These are phyloP conservation scores for Enteromius radiatus DNA, from an alignment of 2,797 vertebrate species.

Conservation along the genomic window DNA sequence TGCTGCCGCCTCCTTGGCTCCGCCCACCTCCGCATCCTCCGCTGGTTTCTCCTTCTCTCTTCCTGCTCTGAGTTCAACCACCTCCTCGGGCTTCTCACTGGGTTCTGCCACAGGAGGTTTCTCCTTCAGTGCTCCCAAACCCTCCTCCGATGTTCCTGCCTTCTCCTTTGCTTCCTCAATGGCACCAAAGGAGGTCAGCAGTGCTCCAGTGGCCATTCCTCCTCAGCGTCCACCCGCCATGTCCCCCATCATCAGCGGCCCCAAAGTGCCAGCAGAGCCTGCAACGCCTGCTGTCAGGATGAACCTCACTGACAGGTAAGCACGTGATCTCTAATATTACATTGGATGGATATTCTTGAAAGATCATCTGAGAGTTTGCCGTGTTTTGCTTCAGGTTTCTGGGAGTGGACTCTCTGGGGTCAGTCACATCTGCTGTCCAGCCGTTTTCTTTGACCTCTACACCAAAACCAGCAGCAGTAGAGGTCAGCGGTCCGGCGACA, in stretches of 20 bases:
- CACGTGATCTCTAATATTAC: not conserved
- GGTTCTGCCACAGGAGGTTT: slow-evolving; percentile 58
- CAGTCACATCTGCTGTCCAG: slow-evolving; percentile 57
- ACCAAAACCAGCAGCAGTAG: slow-evolving; percentile 73
- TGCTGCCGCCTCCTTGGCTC: slow-evolving; percentile 8
- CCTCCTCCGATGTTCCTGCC: slow-evolving; percentile 66
- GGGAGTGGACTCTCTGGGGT: slow-evolving; percentile 72
- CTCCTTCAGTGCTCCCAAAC: slow-evolving; percentile 69
- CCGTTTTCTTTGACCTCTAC: slow-evolving; percentile 77
- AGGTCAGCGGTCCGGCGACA: slow-evolving; percentile 61
- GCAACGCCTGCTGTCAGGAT: slow-evolving; percentile 79
- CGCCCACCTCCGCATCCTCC: slow-evolving; percentile 63
- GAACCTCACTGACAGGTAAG: slow-evolving; percentile 90
- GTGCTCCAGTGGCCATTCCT: slow-evolving; percentile 47
- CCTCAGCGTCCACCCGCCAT: slow-evolving; percentile 63
- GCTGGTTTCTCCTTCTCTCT: slow-evolving; percentile 69
- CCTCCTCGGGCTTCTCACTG: slow-evolving; percentile 60
- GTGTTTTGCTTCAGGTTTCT: slow-evolving; percentile 77
- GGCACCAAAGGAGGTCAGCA: slow-evolving; percentile 37
- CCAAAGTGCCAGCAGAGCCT: slow-evolving; percentile 68
- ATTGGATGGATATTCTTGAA: not conserved
- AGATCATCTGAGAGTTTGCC: not conserved
- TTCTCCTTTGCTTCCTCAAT: slow-evolving; percentile 69
- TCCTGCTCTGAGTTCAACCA: slow-evolving; percentile 64
- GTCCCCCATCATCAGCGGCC: slow-evolving; percentile 59